Conservation (phyloP, 2,797 vertebrate species). For the Manis javanica region DNA sequence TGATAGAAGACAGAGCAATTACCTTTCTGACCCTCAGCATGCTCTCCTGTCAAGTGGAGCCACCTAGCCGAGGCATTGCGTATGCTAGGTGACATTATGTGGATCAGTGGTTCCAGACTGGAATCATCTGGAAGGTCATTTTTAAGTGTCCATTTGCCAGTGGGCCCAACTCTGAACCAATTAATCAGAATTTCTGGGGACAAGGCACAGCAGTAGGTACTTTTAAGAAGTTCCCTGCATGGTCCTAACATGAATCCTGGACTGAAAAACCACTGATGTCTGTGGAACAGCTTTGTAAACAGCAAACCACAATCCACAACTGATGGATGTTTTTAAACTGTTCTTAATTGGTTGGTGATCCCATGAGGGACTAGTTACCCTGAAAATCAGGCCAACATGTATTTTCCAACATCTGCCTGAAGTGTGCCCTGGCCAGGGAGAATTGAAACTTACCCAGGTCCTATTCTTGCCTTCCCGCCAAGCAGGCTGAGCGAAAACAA, state of each 20-base stretch:
- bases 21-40: neutral
- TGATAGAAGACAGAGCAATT: neutral
- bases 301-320: neutral
- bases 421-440: neutral
- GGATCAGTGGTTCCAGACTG: neutral
- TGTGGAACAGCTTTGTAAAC: neutral
- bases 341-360: neutral
- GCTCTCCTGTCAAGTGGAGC: neutral
- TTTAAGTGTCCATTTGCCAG: neutral
- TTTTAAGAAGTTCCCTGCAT: neutral
- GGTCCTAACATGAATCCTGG: neutral
- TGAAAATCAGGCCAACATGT: slow-evolving; percentile 3
- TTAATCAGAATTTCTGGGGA: neutral
- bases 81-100: neutral
- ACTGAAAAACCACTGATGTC: slow-evolving; percentile 22
- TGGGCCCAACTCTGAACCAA: neutral
- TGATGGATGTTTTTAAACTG: neutral
- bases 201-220: neutral
- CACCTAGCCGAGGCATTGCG: neutral
- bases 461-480: slow-evolving; percentile 17
- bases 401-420: slow-evolving; percentile 59
- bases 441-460: neutral
- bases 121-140: neutral
- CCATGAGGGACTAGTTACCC: neutral
- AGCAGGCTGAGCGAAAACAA: neutral